Conservation (phyloP, 2,113 vertebrate species). For the Anhinga anhinga region DNA sequence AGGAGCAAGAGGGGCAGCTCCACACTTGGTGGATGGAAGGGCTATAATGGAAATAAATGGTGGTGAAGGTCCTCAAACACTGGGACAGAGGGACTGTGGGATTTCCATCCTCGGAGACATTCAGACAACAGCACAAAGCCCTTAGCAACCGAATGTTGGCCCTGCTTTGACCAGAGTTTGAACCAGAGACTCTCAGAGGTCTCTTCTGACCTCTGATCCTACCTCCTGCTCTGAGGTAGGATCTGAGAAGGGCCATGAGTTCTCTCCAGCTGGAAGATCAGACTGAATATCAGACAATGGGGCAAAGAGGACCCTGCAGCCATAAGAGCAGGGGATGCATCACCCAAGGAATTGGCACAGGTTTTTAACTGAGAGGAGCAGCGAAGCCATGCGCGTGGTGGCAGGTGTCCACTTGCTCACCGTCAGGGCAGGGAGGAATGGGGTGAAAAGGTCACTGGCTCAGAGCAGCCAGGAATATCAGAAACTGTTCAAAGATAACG, state of each 20-base stretch:
- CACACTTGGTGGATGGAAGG: neutral
- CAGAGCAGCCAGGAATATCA: neutral
- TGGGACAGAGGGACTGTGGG: neutral
- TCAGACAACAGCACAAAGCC: neutral
- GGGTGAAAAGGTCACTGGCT: neutral
- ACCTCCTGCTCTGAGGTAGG: neutral
- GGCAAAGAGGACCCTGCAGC: neutral
- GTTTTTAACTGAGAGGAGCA: neutral
- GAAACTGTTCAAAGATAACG: neutral
- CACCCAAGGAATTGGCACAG: neutral
- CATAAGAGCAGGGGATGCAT: neutral
- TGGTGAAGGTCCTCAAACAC: neutral
- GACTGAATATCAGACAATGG: neutral
- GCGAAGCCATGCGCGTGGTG: accelerated
- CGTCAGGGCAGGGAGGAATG: neutral
- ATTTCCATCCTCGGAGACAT: neutral
- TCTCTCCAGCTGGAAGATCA: neutral
- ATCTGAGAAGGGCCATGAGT: neutral
- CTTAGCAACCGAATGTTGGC: neutral
- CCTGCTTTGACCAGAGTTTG: neutral
- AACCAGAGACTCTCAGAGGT: neutral
- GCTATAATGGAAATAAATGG: neutral
- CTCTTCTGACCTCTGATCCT: neutral
- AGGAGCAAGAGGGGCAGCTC: neutral
- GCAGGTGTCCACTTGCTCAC: neutral